Base-by-base conservation (phyloP, 2,113 vertebrate genomes). In the Chamaea fasciata region DNA sequence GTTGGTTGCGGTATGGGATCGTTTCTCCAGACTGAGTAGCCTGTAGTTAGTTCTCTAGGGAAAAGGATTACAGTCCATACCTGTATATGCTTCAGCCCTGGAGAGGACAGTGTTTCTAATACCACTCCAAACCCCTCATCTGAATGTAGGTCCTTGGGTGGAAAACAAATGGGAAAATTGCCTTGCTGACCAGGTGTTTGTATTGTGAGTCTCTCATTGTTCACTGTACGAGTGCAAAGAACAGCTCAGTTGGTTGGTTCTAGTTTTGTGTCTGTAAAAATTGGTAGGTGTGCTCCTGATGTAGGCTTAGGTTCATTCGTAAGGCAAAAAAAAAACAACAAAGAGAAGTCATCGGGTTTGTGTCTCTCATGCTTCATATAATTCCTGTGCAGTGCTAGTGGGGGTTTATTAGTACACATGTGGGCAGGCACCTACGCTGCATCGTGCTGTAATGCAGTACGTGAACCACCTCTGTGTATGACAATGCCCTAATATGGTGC, bases 381-480 rank as follows among this genome's bases (percentile, higher is more conserved):
- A 94, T 96, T 95, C 64, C 47, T 83, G 26, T 78, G 87, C 23
- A 50, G 57, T 47, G 63, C 28, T 69, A 4, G 19, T 57, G 74
- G 0, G 37, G 62, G 35, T 87, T 95, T 96, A 90, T 94, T 94
- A 83, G 93, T 92, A 94, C 65, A 86, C 85, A 88, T 39, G 95
- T 89, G 84, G 95, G 95, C 80, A 94, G 93, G 80, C 94, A 79
- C 94, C 95, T 95, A 91, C 63, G 9, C 83, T 77, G 42, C 50
- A 82, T 92, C 46, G 20, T 88, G 85, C 85, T 90, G 77, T 88
- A 47, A 56, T 81, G 80, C 73, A 59, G 60, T 53, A n/a, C 12
- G 20, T 87, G 47, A 92, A 74, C 73, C 89, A 91, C 86, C 89
- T 87, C 73, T 81, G 55, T 93, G 49, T 81, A 52, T 90, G 91